Evolutionary conservation across 2,888 invertebrate genomes (phyloP), one percentile per base, ranked within the genome.

Genomic region (Caenorhabditis japonica): DNA sequence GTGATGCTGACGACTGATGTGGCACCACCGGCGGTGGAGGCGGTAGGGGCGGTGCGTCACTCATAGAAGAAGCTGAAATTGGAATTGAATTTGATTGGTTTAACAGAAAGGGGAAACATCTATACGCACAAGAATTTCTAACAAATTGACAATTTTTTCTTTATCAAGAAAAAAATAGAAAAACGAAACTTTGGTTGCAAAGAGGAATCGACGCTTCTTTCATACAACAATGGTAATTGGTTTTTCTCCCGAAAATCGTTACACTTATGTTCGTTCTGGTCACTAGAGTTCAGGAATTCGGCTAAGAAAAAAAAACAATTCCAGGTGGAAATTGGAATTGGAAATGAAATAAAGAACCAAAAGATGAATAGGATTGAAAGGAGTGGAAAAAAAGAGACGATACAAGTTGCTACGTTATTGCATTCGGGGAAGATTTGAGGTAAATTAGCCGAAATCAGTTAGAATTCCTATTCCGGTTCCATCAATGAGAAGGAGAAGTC

Each of bases 41-140:
- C 17, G 34, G 30, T 5, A 30, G 73, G 47, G 66, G 73, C 55
- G 73, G 66, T 15, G 55, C 47, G 27, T 55, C 69, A 69, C 60
- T 70, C 69, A 70, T 70, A 55, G 60, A 52, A 59, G 68, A 68
- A 68, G 68, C 68, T 68, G 58, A 33, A 68, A 68, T 51, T 51
- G 38, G 25, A 49, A 23, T 61, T 1, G 27, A 55, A 53, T 47
- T 34, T 21, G 52, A 61, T 53, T 39, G 44, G n/a, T n/a, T n/a
- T n/a, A n/a, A n/a, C n/a, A n/a, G n/a, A n/a, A n/a, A n/a, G n/a
- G n/a, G n/a, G n/a, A n/a, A n/a, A n/a, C n/a, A n/a, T n/a, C n/a
- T n/a, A n/a, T n/a, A n/a, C n/a, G n/a, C n/a, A n/a, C n/a, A n/a
- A n/a, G n/a, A n/a, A n/a, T n/a, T n/a, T n/a, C n/a, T n/a, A n/a